Evolutionary conservation across 2,888 invertebrate genomes (phyloP).

Genomic region (Acleris laterana): DNA sequence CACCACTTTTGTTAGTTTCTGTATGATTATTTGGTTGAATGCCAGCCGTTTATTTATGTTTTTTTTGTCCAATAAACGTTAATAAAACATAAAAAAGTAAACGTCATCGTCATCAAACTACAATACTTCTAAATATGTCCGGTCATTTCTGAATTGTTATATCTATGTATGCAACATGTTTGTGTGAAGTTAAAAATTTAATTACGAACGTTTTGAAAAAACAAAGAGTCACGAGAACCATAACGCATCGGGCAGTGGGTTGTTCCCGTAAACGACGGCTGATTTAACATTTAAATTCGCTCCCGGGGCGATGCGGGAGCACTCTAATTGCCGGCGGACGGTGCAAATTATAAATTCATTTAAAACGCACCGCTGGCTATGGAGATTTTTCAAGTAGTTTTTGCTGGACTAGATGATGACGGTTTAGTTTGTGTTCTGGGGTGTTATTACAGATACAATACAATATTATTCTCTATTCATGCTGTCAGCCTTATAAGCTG

Average conservation of each 20-base stretch:
- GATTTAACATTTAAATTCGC: conserved; percentile 67
- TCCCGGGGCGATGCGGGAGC: conserved; percentile 62
- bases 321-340: conserved; percentile 59
- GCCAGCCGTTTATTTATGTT: too few species aligned
- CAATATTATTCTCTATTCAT: too few species aligned
- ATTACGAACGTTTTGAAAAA: conserved; percentile 2
- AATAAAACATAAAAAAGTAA: too few species aligned
- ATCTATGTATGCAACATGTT: too few species aligned
- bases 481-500: too few species aligned
- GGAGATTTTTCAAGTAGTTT: conserved; percentile 49
- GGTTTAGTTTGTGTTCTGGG: conserved; percentile 1
- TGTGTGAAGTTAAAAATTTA: not conserved
- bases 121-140: too few species aligned
- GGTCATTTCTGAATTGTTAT: too few species aligned
- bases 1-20: too few species aligned
- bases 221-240: conserved; percentile 15
- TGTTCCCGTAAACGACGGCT: conserved; percentile 55
- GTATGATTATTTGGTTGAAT: too few species aligned
- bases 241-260: conserved; percentile 31
- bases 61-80: too few species aligned
- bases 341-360: conserved; percentile 78
- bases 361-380: conserved; percentile 56
- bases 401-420: conserved; percentile 25
- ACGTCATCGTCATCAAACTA: too few species aligned
- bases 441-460: too few species aligned